phyloP scores from a whole-genome alignment of 2,888 invertebrate species.

The Drosophila atroscutellata region DNA sequence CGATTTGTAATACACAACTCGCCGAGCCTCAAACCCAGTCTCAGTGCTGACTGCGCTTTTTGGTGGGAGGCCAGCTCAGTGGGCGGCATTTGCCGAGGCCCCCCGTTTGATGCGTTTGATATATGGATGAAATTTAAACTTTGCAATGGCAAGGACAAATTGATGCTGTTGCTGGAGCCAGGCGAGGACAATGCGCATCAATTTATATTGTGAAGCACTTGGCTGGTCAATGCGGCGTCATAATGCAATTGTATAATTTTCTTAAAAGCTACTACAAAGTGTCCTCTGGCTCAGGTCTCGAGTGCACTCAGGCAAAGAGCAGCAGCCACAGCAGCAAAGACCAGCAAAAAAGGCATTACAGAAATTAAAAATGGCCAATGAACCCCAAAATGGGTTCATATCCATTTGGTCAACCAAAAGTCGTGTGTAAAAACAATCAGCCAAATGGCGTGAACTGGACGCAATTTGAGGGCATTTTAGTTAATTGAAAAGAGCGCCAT shows the following conservation, averaged over 20 bases:
- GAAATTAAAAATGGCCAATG: slow-evolving; percentile 71
- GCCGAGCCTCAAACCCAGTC: slow-evolving; percentile 29
- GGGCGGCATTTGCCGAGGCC: slow-evolving; percentile 31
- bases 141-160: slow-evolving; percentile 31
- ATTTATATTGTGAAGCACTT: slow-evolving; percentile 61
- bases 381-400: slow-evolving; percentile 41
- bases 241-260: slow-evolving; percentile 80
- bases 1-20: slow-evolving; percentile 82
- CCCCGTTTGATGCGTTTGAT: slow-evolving; percentile 63
- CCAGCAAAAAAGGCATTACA: slow-evolving; percentile 71
- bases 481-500: slow-evolving; percentile 81
- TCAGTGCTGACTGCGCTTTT: slow-evolving; percentile 78
- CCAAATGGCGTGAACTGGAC: slow-evolving; percentile 78
- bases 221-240: slow-evolving; percentile 73
- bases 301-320: slow-evolving; percentile 49
- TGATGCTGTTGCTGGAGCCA: slow-evolving; percentile 2
- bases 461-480: slow-evolving; percentile 75
- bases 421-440: slow-evolving; percentile 71
- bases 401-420: slow-evolving; percentile 46
- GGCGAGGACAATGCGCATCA: slow-evolving; percentile 50
- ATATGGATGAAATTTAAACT: slow-evolving; percentile 73
- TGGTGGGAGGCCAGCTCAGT: slow-evolving; percentile 39
- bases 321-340: slow-evolving; percentile 40
- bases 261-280: slow-evolving; percentile 68
- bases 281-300: slow-evolving; percentile 30